Percentiles rank a stretch among this genome's conserved stretches.
Conservation (phyloP, 2,113 vertebrate species). For the Heliornis fulica region DNA sequence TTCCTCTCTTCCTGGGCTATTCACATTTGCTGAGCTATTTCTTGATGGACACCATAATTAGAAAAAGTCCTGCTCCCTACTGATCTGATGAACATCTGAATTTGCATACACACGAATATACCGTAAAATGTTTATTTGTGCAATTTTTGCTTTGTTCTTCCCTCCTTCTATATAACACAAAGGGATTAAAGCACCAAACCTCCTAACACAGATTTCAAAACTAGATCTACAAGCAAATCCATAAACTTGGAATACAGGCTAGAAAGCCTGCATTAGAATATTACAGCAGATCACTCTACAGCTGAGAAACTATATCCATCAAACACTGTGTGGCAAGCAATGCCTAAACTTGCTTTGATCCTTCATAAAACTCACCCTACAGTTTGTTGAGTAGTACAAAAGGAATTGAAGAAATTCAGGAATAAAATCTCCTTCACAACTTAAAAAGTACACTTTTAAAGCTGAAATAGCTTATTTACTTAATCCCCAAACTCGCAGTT, state of each 20-base stretch:
- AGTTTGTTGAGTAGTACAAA: background rate
- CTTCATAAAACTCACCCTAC: background rate
- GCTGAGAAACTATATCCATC: background rate
- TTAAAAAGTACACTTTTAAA: background rate
- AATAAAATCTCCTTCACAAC: background rate
- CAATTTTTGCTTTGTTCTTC: background rate
- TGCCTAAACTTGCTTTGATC: background rate
- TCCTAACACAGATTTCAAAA: background rate
- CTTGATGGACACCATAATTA: background rate
- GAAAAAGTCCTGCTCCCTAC: background rate
- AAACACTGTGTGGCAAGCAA: background rate
- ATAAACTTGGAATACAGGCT: background rate
- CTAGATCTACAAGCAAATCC: background rate
- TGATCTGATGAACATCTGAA: background rate
- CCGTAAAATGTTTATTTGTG: background rate
- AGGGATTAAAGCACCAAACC: background rate
- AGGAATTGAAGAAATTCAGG: background rate
- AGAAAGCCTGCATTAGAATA: background rate
- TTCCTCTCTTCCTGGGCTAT: background rate
- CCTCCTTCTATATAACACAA: background rate
- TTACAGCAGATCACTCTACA: background rate
- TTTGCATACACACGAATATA: background rate
- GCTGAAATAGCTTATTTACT: background rate
- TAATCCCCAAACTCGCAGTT: background rate
- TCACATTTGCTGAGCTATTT: background rate